phyloP scores from a whole-genome alignment of 2,113 vertebrate species.

The Brachyhypopomus occidentalis region DNA sequence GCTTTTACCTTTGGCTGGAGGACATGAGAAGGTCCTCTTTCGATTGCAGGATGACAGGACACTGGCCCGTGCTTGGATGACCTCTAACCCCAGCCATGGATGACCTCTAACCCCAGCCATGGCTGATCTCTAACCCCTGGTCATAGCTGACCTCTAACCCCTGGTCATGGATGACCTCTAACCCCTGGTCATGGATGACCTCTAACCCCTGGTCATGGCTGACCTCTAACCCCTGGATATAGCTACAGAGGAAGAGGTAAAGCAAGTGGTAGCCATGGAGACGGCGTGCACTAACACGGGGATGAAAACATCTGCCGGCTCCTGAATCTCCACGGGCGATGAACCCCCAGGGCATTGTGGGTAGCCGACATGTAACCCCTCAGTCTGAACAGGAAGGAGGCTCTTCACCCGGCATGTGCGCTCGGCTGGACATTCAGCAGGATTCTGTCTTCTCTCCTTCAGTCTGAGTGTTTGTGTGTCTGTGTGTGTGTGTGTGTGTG shows the following conservation, averaged over 20 bases:
- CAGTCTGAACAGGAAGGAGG: neutral
- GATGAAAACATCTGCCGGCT: conserved; percentile 7
- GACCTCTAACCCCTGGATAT: conserved; percentile 55
- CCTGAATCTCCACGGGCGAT: conserved; percentile 9
- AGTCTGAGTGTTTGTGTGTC: no score
- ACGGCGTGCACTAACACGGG: neutral
- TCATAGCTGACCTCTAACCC: no score
- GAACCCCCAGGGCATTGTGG: neutral
- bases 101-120: no score
- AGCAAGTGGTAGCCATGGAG: neutral
- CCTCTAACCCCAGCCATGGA: conserved; percentile 61
- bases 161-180: conserved; percentile 71
- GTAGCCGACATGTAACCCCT: conserved; percentile 2
- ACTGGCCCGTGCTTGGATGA: conserved; percentile 64
- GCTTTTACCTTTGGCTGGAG: conserved; percentile 39
- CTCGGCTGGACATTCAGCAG: neutral
- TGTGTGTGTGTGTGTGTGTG: no score
- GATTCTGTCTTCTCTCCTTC: no score
- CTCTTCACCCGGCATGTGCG: neutral
- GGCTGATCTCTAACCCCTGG: no score
- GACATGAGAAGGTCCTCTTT: conserved; percentile 67
- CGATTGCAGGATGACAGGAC: conserved; percentile 67
- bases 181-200: no score
- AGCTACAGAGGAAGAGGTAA: neutral
- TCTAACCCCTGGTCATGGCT: no score